Evolutionary conservation across 2,113 vertebrate genomes (phyloP).

Genomic region (Ailuropoda melanoleuca): DNA sequence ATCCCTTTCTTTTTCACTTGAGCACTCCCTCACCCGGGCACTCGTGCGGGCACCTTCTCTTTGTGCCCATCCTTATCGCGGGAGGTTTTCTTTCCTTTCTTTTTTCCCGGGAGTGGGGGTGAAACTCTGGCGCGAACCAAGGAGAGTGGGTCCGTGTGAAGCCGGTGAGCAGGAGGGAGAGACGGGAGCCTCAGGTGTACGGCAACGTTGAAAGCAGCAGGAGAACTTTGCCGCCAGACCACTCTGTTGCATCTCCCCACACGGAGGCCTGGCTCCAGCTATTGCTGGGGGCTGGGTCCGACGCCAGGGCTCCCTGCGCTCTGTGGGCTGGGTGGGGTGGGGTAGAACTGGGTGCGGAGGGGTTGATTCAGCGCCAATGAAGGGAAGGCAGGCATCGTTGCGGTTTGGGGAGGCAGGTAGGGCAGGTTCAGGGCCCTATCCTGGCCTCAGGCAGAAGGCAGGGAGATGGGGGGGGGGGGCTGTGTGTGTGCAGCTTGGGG

Average conservation of each 20-base stretch:
- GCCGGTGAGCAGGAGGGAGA: not conserved
- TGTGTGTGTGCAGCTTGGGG: slow-evolving; percentile 6
- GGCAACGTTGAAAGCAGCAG: slow-evolving; percentile 47
- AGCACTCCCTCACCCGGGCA: slow-evolving; percentile 17
- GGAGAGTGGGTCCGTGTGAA: not conserved
- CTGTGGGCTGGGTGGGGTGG: slow-evolving; percentile 34
- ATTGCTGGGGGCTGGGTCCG: slow-evolving; percentile 2
- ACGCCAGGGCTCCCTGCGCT: not conserved
- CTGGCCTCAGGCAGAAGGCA: not conserved
- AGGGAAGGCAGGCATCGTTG: not conserved
- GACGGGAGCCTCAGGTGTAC: not conserved
- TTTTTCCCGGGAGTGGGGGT: not conserved
- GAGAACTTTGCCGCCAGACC: slow-evolving; percentile 83
- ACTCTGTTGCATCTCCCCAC: slow-evolving; percentile 69
- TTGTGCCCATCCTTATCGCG: not conserved
- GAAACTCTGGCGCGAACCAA: slow-evolving; percentile 27
- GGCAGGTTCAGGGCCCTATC: not conserved
- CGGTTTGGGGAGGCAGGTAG: slow-evolving; percentile 7
- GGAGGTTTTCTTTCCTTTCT: slow-evolving; percentile 23
- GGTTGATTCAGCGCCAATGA: not conserved
- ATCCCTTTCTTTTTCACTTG: slow-evolving; percentile 40
- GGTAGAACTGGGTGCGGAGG: not conserved
- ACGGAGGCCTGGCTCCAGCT: not conserved
- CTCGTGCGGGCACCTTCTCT: not conserved
- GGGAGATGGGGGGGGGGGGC: not conserved